Conservation (phyloP, 2,797 vertebrate genomes). For the Catostomus latipinnis region DNA sequence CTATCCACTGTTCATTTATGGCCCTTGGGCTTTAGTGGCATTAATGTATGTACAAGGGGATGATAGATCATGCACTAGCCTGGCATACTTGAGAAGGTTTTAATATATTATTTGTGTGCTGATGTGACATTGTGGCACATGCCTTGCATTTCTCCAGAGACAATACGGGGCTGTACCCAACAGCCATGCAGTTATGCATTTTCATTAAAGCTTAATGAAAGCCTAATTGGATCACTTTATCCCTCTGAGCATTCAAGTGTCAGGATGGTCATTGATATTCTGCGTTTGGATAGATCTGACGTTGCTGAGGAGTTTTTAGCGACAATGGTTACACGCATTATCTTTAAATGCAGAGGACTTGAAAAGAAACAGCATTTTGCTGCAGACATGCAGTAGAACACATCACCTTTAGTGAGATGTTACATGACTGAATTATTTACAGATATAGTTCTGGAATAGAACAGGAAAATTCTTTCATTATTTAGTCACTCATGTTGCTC, state of each 20-base stretch:
- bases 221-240: constrained; percentile 60
- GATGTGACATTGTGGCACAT: constrained; percentile 45
- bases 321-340: constrained; percentile 11
- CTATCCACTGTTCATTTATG: constrained; percentile 13
- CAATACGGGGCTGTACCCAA: constrained; percentile 43
- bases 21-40: constrained; percentile 32
- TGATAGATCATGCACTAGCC: constrained; percentile 42
- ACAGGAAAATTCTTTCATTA: too few species aligned
- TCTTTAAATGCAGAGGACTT: neutral
- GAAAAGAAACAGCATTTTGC: neutral
- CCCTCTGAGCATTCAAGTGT: constrained; percentile 50
- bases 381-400: neutral
- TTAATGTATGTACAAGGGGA: constrained; percentile 45
- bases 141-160: constrained; percentile 48
- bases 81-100: constrained; percentile 28
- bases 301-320: constrained; percentile 20
- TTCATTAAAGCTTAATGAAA: constrained; percentile 61
- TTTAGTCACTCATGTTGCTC: too few species aligned
- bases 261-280: constrained; percentile 54
- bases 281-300: constrained; percentile 25
- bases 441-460: too few species aligned
- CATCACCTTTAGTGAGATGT: neutral
- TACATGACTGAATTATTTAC: too few species aligned
- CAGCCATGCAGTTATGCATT: constrained; percentile 55
- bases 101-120: constrained; percentile 53